phyloP scores from a whole-genome alignment of 2,888 invertebrate genomes.

The Epinotia demarniana region DNA sequence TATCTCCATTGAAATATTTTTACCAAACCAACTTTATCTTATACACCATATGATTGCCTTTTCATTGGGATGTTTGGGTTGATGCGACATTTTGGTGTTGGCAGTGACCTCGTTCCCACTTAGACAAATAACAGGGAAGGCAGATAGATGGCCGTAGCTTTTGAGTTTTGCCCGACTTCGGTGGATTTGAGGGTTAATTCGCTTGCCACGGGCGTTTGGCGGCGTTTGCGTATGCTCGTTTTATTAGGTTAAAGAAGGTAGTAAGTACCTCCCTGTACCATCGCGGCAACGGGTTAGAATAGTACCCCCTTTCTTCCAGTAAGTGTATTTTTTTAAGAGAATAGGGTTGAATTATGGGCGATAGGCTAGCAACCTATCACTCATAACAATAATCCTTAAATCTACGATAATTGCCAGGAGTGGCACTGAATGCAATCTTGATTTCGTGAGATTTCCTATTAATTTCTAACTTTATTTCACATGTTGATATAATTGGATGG shows the following conservation, averaged over 20 bases:
- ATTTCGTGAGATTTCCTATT: too few relatives aligned
- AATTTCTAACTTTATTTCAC: too few relatives aligned
- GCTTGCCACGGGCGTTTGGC: background rate
- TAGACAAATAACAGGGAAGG: conserved; percentile 19
- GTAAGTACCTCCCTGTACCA: background rate
- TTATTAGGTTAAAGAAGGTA: background rate
- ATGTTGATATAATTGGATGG: too few relatives aligned
- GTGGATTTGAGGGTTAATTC: conserved; percentile 1
- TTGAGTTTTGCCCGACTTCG: background rate
- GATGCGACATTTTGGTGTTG: background rate
- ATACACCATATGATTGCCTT: background rate
- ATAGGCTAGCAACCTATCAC: too few relatives aligned
- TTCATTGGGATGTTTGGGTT: background rate
- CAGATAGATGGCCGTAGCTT: conserved; percentile 8
- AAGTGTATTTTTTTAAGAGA: too few relatives aligned
- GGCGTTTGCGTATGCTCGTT: background rate
- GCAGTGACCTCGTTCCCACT: background rate
- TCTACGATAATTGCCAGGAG: too few relatives aligned
- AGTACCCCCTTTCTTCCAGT: too few relatives aligned
- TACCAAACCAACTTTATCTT: background rate
- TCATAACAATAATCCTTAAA: too few relatives aligned
- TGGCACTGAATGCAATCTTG: too few relatives aligned
- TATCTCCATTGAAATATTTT: background rate
- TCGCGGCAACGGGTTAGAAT: too few relatives aligned
- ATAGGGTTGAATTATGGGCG: too few relatives aligned